phyloP scores from a whole-genome alignment of 2,888 invertebrate genomes.

The Andrena fulva region DNA sequence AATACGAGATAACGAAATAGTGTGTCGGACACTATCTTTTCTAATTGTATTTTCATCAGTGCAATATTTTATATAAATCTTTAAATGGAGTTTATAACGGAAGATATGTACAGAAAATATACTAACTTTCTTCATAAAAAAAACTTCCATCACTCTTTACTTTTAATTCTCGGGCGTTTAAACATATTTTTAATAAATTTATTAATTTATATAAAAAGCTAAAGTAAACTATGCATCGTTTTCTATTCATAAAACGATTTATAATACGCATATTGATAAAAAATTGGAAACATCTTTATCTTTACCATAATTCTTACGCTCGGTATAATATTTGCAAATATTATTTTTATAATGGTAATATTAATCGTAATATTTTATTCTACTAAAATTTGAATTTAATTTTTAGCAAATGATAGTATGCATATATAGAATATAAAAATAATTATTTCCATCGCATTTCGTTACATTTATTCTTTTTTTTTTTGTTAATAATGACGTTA shows the following conservation, averaged over 20 bases:
- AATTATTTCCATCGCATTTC: background rate
- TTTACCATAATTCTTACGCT: no score
- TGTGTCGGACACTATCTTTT: slow-evolving; percentile 34
- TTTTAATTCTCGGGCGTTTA: slow-evolving; percentile 37
- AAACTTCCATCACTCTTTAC: slow-evolving; percentile 34
- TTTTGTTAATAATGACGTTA: background rate
- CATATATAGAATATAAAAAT: no score
- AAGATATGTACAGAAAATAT: slow-evolving; percentile 51
- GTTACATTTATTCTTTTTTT: background rate
- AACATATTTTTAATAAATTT: background rate
- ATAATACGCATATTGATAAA: no score
- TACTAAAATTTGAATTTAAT: no score
- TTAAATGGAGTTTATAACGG: slow-evolving; percentile 37
- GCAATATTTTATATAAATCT: slow-evolving; percentile 68
- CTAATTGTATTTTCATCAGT: slow-evolving; percentile 54
- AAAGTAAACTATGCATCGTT: no score
- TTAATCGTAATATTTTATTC: no score
- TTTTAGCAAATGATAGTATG: no score
- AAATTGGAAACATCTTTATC: no score
- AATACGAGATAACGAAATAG: slow-evolving; percentile 11
- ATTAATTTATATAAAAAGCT: background rate
- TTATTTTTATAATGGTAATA: no score
- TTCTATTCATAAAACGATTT: no score
- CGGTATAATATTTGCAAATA: no score
- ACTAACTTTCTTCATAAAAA: slow-evolving; percentile 32